Evolutionary conservation across 2,113 vertebrate genomes (phyloP).

Genomic region (Erythrocercus mccallii): DNA sequence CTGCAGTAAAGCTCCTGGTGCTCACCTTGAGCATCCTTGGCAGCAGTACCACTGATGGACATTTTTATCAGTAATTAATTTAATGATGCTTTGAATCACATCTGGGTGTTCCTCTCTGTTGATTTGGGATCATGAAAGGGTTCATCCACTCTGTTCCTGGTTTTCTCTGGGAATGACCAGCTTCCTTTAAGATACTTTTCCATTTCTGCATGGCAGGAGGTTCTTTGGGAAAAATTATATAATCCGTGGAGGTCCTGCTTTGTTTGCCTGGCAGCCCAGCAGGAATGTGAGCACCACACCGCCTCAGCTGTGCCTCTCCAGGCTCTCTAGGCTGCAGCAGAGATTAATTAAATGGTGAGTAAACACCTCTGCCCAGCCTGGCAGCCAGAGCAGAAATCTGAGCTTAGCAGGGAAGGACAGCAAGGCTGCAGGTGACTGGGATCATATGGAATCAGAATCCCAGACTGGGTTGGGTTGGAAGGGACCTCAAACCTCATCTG

Average conservation of each 20-base stretch:
- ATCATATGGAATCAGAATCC: background rate
- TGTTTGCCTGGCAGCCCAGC: background rate
- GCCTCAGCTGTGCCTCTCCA: background rate
- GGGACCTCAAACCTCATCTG: background rate
- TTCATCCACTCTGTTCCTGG: accelerated
- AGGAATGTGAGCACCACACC: background rate
- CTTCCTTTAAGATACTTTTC: background rate
- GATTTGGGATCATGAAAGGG: background rate
- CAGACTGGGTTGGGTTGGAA: background rate
- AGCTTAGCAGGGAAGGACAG: background rate
- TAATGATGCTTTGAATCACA: background rate
- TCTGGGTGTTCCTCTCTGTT: background rate
- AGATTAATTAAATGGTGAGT: background rate
- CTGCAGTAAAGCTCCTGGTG: background rate
- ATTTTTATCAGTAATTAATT: background rate
- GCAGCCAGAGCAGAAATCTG: background rate
- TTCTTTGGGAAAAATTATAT: background rate
- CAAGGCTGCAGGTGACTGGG: accelerated
- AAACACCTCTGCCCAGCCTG: background rate
- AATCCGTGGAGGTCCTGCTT: background rate
- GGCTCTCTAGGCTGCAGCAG: background rate
- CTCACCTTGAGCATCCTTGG: background rate
- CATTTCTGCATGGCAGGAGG: background rate
- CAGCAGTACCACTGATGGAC: background rate
- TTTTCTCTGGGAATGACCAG: background rate